These are phyloP conservation scores for Achroia grisella DNA, from an alignment of 1,140 invertebrate species.

Conservation along the genomic window DNA sequence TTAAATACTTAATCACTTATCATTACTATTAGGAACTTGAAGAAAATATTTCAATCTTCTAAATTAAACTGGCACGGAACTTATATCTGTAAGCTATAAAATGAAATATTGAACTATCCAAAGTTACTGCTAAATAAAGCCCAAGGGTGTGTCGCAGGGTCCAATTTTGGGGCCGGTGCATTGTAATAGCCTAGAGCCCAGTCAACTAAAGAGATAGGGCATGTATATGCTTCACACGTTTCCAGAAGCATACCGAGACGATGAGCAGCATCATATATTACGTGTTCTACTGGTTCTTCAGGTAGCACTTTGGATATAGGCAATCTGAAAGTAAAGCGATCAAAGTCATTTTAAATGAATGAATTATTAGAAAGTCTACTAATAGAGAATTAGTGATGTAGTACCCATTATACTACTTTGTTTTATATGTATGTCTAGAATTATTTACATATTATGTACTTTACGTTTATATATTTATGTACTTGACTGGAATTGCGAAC, in stretches of 20 bases:
- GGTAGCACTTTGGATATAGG: slow-evolving; percentile 77
- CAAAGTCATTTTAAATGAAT: neutral
- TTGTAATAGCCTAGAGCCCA: slow-evolving; percentile 82
- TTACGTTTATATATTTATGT: too few species aligned
- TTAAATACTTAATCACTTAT: too few species aligned
- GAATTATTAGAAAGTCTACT: too few species aligned
- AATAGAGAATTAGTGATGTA: too few species aligned
- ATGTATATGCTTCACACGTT: slow-evolving; percentile 78
- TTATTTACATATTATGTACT: too few species aligned
- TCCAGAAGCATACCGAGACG: slow-evolving; percentile 66
- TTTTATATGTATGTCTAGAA: too few species aligned
- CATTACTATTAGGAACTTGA: too few species aligned
- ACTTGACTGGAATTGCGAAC: too few species aligned
- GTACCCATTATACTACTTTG: too few species aligned
- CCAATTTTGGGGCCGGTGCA: slow-evolving; percentile 42
- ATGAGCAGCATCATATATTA: slow-evolving; percentile 79
- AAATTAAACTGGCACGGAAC: too few species aligned
- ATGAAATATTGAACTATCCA: slow-evolving; percentile 2
- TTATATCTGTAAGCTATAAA: too few species aligned
- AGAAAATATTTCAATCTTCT: too few species aligned
- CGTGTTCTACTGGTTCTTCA: slow-evolving; percentile 79
- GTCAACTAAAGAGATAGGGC: slow-evolving; percentile 83
- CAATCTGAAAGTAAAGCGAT: slow-evolving; percentile 67
- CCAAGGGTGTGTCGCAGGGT: slow-evolving; percentile 39
- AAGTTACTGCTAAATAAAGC: slow-evolving; percentile 49